phyloP scores from a whole-genome alignment of 2,888 invertebrate species.

The Athripsodes cinereus region DNA sequence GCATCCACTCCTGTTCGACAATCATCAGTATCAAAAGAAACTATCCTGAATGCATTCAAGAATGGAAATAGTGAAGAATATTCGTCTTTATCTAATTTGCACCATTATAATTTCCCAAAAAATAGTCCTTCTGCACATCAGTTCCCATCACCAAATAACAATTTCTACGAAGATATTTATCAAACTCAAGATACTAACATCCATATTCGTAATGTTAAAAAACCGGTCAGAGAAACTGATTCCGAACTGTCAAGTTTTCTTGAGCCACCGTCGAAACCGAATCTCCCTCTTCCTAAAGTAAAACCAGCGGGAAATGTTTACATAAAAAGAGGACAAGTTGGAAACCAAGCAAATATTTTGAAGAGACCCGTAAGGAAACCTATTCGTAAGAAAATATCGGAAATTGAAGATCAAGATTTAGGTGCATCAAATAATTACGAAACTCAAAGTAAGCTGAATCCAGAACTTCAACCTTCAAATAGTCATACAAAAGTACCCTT shows the following conservation, averaged over 20 bases:
- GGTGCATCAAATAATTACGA: slow-evolving; percentile 42
- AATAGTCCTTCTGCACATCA: slow-evolving; percentile 12
- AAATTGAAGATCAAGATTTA: slow-evolving; percentile 40
- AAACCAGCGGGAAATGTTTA: slow-evolving; percentile 35
- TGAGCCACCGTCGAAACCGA: slow-evolving; percentile 44
- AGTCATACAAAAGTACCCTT: slow-evolving; percentile 2
- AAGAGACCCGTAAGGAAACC: slow-evolving; percentile 42
- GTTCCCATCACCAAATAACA: slow-evolving; percentile 15
- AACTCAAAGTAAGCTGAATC: slow-evolving; percentile 33
- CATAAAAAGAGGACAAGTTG: slow-evolving; percentile 38
- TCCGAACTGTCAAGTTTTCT: slow-evolving; percentile 44
- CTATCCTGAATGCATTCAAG: slow-evolving; percentile 5
- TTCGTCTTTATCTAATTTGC: slow-evolving; percentile 25
- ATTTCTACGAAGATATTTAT: slow-evolving; percentile 23
- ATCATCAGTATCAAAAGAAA: neutral
- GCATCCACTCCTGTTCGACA: slow-evolving; percentile 5
- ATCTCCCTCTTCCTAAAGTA: slow-evolving; percentile 35
- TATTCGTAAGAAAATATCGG: slow-evolving; percentile 40
- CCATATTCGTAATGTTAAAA: slow-evolving; percentile 37
- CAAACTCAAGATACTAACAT: slow-evolving; percentile 21
- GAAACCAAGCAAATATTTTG: slow-evolving; percentile 5
- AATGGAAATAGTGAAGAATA: neutral
- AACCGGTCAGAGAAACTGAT: slow-evolving; percentile 31
- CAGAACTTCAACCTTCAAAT: slow-evolving; percentile 29
- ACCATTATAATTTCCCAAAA: slow-evolving; percentile 30